Evolutionary conservation across 2,797 vertebrate species (phyloP).

Genomic region (Chaetodon trifasciatus): DNA sequence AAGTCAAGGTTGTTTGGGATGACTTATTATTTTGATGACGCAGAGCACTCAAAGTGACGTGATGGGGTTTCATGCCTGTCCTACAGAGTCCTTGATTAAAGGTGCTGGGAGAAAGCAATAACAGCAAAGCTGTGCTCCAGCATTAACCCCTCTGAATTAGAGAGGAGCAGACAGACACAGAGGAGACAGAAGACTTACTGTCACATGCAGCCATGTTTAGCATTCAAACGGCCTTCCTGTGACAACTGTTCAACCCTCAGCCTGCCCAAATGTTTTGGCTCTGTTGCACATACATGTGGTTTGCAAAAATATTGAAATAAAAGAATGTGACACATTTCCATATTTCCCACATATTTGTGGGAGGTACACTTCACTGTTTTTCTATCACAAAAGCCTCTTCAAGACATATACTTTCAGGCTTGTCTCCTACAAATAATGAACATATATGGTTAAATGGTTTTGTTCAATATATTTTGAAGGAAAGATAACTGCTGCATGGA

Average conservation of each 20-base stretch:
- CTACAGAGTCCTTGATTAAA: constrained; percentile 80
- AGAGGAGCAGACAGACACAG: constrained; percentile 42
- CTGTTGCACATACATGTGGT: constrained; percentile 51
- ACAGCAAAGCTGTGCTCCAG: constrained; percentile 63
- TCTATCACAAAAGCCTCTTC: background rate
- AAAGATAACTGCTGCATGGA: background rate
- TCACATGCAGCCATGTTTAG: constrained; percentile 68
- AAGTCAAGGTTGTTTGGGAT: constrained; percentile 69
- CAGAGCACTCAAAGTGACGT: constrained; percentile 50
- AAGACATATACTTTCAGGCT: background rate
- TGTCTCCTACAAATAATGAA: background rate
- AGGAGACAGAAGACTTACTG: constrained; percentile 71
- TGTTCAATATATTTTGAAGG: background rate
- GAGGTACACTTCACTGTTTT: background rate
- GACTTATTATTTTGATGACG: constrained; percentile 70
- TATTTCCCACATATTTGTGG: constrained; percentile 3
- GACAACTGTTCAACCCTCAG: constrained; percentile 65
- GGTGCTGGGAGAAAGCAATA: constrained; percentile 65
- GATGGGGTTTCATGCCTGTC: constrained; percentile 68
- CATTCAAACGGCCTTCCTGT: constrained; percentile 68
- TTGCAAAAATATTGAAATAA: constrained; percentile 60
- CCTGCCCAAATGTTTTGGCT: constrained; percentile 57
- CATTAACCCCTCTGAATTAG: constrained; percentile 66
- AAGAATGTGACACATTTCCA: constrained; percentile 53
- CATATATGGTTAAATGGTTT: background rate